Evolutionary conservation across 2,113 vertebrate species (phyloP).

Genomic region (Chaetura pelagica): DNA sequence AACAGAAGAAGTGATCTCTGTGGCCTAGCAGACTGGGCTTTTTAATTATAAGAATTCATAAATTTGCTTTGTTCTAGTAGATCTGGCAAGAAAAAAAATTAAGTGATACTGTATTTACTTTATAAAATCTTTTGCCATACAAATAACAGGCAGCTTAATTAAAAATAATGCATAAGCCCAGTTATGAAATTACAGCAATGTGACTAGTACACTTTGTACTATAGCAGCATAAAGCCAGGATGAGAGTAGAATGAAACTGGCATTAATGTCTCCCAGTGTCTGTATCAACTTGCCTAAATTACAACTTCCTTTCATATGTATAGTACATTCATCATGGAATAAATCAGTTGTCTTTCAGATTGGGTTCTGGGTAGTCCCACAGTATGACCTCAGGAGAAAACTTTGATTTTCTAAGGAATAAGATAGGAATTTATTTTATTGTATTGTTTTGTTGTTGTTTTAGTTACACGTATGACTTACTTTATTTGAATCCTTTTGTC

Average conservation of each 20-base stretch:
- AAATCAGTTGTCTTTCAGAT: neutral
- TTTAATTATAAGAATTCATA: neutral
- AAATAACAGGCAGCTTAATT: neutral
- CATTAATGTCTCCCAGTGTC: neutral
- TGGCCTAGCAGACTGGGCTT: neutral
- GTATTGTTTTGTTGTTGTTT: neutral
- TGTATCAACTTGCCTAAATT: neutral
- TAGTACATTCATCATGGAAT: neutral
- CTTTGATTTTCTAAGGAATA: neutral
- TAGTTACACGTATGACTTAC: neutral
- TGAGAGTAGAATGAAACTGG: neutral
- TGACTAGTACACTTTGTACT: neutral
- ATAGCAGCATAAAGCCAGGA: fast-evolving
- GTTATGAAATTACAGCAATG: neutral
- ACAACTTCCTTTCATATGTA: neutral
- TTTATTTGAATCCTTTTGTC: neutral
- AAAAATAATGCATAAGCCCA: neutral
- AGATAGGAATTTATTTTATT: neutral
- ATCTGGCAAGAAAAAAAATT: neutral
- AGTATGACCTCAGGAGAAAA: neutral
- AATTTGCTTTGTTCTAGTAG: neutral
- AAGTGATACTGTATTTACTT: neutral
- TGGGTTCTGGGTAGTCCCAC: neutral
- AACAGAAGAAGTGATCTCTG: neutral
- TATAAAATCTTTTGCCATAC: neutral